phyloP scores from a whole-genome alignment of 1,140 invertebrate species.

The Eumaeus atala region DNA sequence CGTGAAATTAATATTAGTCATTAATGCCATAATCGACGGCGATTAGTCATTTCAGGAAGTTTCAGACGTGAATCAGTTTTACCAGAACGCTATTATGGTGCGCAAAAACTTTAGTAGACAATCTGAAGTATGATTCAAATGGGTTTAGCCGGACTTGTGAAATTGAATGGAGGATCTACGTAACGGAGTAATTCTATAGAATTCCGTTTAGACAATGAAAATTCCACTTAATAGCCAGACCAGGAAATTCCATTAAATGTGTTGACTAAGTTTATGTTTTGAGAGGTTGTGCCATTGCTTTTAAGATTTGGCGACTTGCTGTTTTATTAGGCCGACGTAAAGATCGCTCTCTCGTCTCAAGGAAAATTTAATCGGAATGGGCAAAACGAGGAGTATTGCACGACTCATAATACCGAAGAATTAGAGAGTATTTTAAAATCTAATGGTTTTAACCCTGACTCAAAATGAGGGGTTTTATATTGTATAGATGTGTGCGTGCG shows the following conservation, averaged over 20 bases:
- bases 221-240: not conserved
- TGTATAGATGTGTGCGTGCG: too few relatives aligned
- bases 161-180: slow-evolving; percentile 2
- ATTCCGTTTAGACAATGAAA: slow-evolving; percentile 2
- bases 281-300: not conserved
- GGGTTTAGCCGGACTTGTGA: not conserved
- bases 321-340: not conserved
- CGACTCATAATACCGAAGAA: too few relatives aligned
- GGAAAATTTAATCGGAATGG: too few relatives aligned
- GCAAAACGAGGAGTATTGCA: too few relatives aligned
- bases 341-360: not conserved
- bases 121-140: slow-evolving; percentile 9
- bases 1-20: slow-evolving; percentile 43
- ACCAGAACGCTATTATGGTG: not conserved
- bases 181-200: slow-evolving; percentile 1
- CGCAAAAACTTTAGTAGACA: not conserved
- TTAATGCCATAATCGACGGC: slow-evolving; percentile 18
- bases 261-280: not conserved
- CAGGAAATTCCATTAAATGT: not conserved
- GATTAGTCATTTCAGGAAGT: slow-evolving; percentile 44
- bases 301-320: not conserved
- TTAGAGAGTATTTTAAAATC: too few relatives aligned
- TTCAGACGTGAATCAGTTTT: slow-evolving; percentile 31
- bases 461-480: too few relatives aligned
- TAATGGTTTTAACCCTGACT: too few relatives aligned